Evolutionary conservation across 2,797 vertebrate genomes (phyloP), one percentile per base, ranked within the genome.

Genomic region (Peromyscus nudipes): DNA sequence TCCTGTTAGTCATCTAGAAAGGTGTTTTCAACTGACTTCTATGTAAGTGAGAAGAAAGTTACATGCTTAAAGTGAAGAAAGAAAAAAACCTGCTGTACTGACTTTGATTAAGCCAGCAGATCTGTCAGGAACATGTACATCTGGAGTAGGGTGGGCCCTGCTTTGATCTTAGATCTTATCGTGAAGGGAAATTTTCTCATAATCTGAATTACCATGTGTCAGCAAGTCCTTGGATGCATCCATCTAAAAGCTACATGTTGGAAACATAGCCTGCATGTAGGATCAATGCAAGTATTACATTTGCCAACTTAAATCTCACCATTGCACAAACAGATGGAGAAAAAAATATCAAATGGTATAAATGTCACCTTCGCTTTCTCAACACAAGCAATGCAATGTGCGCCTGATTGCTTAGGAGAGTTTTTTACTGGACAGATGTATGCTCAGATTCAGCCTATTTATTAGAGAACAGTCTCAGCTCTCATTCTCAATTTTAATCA

Each of bases 321-420:
- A 95, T 27, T 95, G 91, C 92, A 95, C 92, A 97, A 97, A 96
- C 92, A 97, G 96, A 97, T 96, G 94, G 96, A 96, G 92, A 91
- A 67, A 83, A 97, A 97, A 95, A 96, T 96, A 96, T 92, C 93
- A 80, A 96, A 97, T 4, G 40, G 65, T 95, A 96, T 94, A 97
- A 97, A 98, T 97, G 97, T 97, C 97, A 97, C 98, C 97, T 98
- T 97, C 94, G 91, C 87, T 97, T 94, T 97, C 97, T 92, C n/a
- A n/a, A 55, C 86, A 0, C 64, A 95, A 92, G 92, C 77, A 57
- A 96, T 92, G 49, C 95, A 95, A 87, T 89, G 83, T 85, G 88
- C 95, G 82, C 49, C 67, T 93, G 77, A 90, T 96, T 94, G 76
- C 92, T 95, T 91, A 93, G 95, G 94, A 94, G 90, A 89, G 84